Evolutionary conservation across 2,888 invertebrate genomes (phyloP).

Genomic region (Sarcophaga variegata): DNA sequence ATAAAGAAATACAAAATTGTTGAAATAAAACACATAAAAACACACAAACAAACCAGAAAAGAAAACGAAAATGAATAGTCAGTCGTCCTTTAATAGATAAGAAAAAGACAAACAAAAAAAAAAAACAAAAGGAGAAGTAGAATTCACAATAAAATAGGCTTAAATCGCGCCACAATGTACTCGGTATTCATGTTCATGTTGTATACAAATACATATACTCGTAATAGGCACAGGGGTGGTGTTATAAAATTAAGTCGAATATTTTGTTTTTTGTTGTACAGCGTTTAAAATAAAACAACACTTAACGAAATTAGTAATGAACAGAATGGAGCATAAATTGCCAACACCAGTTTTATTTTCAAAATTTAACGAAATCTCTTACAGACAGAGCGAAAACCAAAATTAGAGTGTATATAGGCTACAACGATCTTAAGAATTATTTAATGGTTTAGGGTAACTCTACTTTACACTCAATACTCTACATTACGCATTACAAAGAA

Average conservation of each 20-base stretch:
- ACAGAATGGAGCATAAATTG: too few species aligned
- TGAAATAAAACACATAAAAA: not conserved
- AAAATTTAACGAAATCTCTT: too few species aligned
- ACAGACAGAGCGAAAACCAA: too few species aligned
- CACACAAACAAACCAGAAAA: constrained; percentile 1
- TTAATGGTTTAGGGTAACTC: too few species aligned
- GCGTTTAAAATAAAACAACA: not conserved
- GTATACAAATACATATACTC: not conserved
- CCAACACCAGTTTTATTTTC: too few species aligned
- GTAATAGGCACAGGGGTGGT: too few species aligned
- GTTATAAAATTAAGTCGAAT: not conserved
- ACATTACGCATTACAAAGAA: too few species aligned
- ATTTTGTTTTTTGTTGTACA: not conserved
- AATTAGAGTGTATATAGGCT: too few species aligned
- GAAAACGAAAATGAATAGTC: constrained; percentile 1
- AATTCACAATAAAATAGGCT: constrained; percentile 14
- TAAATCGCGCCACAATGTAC: not conserved
- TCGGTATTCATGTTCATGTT: not conserved
- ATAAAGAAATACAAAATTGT: not conserved
- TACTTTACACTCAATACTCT: too few species aligned
- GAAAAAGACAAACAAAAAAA: not conserved
- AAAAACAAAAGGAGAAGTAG: not conserved
- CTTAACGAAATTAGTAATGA: not conserved
- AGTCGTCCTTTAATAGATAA: constrained; percentile 8
- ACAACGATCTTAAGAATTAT: too few species aligned